Percentiles rank a stretch among this genome's conserved stretches.
phyloP scores from a whole-genome alignment of 2,113 vertebrate genomes.

The Loxodonta africana region DNA sequence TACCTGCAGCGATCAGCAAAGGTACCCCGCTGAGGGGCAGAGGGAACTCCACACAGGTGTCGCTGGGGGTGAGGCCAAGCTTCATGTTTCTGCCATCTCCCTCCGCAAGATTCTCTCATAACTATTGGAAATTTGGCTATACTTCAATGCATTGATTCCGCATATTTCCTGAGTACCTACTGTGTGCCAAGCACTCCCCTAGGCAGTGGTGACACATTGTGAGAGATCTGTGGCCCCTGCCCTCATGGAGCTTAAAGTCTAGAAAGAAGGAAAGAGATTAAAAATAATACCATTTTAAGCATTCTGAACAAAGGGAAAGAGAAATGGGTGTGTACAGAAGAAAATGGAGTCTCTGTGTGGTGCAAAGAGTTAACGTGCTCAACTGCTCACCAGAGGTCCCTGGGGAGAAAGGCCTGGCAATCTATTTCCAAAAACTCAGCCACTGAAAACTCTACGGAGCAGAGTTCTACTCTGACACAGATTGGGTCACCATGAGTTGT shows the following conservation, averaged over 20 bases:
- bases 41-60: neutral
- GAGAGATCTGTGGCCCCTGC: neutral
- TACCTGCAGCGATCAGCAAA: constrained; percentile 58
- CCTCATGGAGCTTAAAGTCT: neutral
- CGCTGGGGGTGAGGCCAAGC: neutral
- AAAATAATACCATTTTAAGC: neutral
- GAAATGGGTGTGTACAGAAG: neutral
- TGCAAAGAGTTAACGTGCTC: neutral
- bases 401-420: neutral
- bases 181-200: neutral
- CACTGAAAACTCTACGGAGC: neutral
- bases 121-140: neutral
- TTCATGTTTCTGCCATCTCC: neutral
- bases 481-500: neutral
- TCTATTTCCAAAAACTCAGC: neutral
- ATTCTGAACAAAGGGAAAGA: neutral
- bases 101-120: neutral
- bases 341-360: neutral
- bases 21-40: neutral
- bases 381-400: neutral
- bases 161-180: neutral
- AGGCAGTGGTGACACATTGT: neutral
- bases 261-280: neutral
- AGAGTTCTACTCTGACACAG: neutral
- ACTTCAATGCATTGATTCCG: neutral